Evolutionary conservation across 2,888 invertebrate genomes (phyloP).

Genomic region (Pharmacophagus antenor): DNA sequence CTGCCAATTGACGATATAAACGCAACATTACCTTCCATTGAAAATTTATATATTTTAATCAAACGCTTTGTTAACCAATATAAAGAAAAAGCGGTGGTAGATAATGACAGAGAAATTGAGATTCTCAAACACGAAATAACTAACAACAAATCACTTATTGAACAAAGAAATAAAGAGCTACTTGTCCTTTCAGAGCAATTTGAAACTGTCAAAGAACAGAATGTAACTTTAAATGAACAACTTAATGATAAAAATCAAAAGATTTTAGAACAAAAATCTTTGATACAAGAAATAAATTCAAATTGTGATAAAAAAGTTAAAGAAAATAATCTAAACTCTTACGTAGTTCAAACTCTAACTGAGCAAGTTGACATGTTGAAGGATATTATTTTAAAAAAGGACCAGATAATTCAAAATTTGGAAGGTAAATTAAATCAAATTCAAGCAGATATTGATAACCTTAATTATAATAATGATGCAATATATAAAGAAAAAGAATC

Average conservation of each 20-base stretch:
- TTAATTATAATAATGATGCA: slow-evolving; percentile 53
- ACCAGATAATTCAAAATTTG: slow-evolving; percentile 43
- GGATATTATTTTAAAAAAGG: slow-evolving; percentile 43
- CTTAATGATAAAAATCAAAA: slow-evolving; percentile 44
- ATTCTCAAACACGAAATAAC: slow-evolving; percentile 43
- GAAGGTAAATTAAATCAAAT: slow-evolving; percentile 34
- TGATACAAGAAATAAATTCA: slow-evolving; percentile 46
- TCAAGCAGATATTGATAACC: slow-evolving; percentile 42
- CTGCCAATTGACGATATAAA: slow-evolving; percentile 44
- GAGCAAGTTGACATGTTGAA: slow-evolving; percentile 52
- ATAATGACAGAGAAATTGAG: slow-evolving; percentile 41
- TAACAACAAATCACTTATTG: slow-evolving; percentile 41
- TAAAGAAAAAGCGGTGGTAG: slow-evolving; percentile 31
- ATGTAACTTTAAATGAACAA: slow-evolving; percentile 39
- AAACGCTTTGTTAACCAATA: slow-evolving; percentile 45
- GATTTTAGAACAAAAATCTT: slow-evolving; percentile 40
- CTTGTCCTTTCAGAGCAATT: slow-evolving; percentile 39
- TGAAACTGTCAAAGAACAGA: slow-evolving; percentile 42
- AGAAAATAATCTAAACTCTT: slow-evolving; percentile 48
- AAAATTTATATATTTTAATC: slow-evolving; percentile 49
- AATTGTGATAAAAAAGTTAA: slow-evolving; percentile 46
- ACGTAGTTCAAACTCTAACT: slow-evolving; percentile 44
- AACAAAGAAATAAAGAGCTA: slow-evolving; percentile 49
- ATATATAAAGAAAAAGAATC: slow-evolving; percentile 56
- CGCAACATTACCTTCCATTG: slow-evolving; percentile 40